These are phyloP conservation scores for Heterodera carotae DNA, from an alignment of 1,140 invertebrate species.

Conservation along the genomic window DNA sequence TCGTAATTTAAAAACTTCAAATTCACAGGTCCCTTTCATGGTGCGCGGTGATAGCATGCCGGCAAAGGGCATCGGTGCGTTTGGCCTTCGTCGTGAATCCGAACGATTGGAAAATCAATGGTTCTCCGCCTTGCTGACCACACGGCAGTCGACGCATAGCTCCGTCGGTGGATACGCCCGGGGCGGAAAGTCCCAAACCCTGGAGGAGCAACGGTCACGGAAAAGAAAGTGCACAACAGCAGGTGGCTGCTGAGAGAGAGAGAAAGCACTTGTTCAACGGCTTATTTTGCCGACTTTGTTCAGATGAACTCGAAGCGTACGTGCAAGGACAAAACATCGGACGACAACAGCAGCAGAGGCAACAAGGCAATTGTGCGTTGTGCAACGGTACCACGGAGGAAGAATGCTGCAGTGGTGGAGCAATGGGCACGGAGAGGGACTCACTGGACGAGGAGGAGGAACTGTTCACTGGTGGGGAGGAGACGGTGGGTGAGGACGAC, in stretches of 20 bases:
- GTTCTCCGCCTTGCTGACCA: constrained; percentile 49
- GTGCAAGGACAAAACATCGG: too few species aligned
- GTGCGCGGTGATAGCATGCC: neutral
- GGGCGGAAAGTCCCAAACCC: neutral
- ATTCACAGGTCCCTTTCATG: neutral
- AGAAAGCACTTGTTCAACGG: neutral
- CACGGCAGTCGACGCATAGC: constrained; percentile 16
- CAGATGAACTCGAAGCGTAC: too few species aligned
- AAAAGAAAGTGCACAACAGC: neutral
- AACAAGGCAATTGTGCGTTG: neutral
- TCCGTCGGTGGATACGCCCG: too few species aligned
- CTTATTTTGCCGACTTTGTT: too few species aligned
- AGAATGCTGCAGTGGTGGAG: constrained; percentile 18
- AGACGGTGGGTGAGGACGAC: constrained; percentile 1
- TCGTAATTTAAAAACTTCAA: constrained; percentile 4
- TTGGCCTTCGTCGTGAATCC: constrained; percentile 29
- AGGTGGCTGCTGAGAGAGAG: neutral
- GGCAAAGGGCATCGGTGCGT: constrained; percentile 14
- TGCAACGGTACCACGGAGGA: constrained; percentile 4
- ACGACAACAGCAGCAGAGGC: too few species aligned
- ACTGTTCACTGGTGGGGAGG: constrained; percentile 3
- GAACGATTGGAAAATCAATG: constrained; percentile 42
- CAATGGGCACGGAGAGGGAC: constrained; percentile 7
- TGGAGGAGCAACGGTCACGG: neutral
- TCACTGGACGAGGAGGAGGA: constrained; percentile 15